Evolutionary conservation across 2,113 vertebrate species (phyloP), one percentile per base, ranked within the genome.

Genomic region (Macroglossus sobrinus): DNA sequence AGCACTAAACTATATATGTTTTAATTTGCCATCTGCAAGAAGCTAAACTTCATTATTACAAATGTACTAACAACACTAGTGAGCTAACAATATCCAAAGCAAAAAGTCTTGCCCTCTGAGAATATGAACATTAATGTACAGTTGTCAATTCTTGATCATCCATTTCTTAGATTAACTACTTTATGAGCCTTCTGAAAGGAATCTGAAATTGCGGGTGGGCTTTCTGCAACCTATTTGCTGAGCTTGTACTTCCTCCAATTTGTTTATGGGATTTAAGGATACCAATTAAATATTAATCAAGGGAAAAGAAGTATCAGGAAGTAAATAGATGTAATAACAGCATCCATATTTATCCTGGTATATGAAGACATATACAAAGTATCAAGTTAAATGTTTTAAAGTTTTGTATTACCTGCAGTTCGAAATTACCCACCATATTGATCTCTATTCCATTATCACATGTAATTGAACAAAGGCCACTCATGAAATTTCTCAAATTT

Each of bases 11-110:
- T 85, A 30, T 79, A 64, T 35, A 66, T 35, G 74, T 74, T 95
- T 95, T 84, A 87, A 95, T 92, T 78, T 97, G 80, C 74, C 74
- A 74, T 89, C 90, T 90, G 59, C 47, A 88, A 95, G 75, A 93
- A 84, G 13, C 59, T 88, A 74, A 81, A 76, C 28, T 96, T 89
- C 33, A 84, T 84, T 71, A 89, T 75, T 87, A 79, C 24, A 72
- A 92, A 85, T 50, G 10, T 50, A 76, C 61, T 92, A 79, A 88
- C 18, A 79, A 85, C 94, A 69, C 40, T 47, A 79, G 61, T 14
- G 59, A 92, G 50, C n/a, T 50, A 43, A 89, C 15, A 91, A 55
- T 3, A 26, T n/a, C 69, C 61, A 53, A 61, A 78, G 40, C 30
- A 59, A 81, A 47, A 40, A 84, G 13, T 22, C 14, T 33, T 71